Conservation (phyloP, 2,113 vertebrate species). For the Spilogale gracilis region DNA sequence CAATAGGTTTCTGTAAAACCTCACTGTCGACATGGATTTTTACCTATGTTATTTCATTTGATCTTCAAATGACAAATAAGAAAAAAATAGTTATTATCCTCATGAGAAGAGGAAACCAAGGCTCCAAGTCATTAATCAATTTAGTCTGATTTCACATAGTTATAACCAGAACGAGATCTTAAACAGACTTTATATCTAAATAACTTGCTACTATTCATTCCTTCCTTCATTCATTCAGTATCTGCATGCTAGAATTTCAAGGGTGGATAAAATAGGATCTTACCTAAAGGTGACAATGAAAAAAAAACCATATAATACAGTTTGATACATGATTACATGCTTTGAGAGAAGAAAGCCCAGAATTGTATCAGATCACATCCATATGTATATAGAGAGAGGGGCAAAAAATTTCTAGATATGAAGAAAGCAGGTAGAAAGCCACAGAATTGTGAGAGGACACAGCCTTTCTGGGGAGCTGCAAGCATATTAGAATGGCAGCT, state of each 20-base stretch:
- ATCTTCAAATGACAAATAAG: slow-evolving; percentile 44
- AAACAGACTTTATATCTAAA: slow-evolving; percentile 36
- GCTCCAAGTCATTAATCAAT: background rate
- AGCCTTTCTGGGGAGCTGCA: background rate
- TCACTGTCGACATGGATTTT: background rate
- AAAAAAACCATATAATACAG: background rate
- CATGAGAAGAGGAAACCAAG: background rate
- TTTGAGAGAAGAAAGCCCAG: background rate
- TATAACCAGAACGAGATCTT: background rate
- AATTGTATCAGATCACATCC: background rate
- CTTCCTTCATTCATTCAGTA: background rate
- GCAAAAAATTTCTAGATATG: background rate
- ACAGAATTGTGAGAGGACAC: background rate
- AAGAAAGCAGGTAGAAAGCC: background rate
- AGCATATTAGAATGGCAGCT: no score
- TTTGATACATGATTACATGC: background rate
- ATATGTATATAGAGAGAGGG: no score
- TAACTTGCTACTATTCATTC: background rate
- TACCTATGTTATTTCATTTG: slow-evolving; percentile 22
- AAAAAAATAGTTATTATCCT: background rate
- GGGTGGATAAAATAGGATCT: background rate
- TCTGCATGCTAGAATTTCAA: background rate
- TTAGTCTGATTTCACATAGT: background rate
- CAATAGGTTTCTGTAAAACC: background rate
- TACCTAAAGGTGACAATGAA: background rate